A percentile compares a stretch with the other conserved stretches of the same genome.
These are phyloP conservation scores for Hiodon tergisus DNA, from an alignment of 2,113 vertebrate species.

Conservation along the genomic window DNA sequence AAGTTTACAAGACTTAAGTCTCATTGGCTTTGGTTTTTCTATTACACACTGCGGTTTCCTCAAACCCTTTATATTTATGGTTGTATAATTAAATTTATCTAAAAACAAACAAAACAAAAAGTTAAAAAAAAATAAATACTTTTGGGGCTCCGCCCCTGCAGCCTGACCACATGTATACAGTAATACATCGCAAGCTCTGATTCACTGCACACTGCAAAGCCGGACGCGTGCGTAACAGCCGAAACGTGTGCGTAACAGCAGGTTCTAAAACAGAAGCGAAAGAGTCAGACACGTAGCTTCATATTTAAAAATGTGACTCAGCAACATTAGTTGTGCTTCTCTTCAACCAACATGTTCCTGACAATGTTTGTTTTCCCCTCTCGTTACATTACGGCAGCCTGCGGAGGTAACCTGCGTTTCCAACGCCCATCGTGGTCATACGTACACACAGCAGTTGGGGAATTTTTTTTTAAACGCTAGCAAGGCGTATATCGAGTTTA, in stretches of 20 bases:
- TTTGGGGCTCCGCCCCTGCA: constrained; percentile 85
- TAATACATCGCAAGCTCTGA: constrained; percentile 72
- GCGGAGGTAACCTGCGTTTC: constrained; percentile 43
- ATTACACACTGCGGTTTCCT: constrained; percentile 72
- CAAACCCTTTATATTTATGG: constrained; percentile 52
- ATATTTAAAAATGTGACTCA: constrained; percentile 46
- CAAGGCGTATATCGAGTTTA: background rate
- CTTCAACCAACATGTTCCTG: constrained; percentile 64
- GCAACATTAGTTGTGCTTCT: constrained; percentile 73
- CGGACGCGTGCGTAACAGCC: constrained; percentile 42
- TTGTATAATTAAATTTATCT: constrained; percentile 46
- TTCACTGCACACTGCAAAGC: constrained; percentile 65
- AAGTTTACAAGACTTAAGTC: constrained; percentile 63
- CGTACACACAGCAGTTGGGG: constrained; percentile 1
- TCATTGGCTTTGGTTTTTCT: constrained; percentile 66
- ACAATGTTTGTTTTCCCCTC: constrained; percentile 48
- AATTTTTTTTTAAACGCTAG: background rate
- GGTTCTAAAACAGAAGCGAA: constrained; percentile 57
- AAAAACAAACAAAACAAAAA: constrained; percentile 18
- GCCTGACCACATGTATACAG: constrained; percentile 80
- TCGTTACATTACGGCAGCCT: constrained; percentile 45
- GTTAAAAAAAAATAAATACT: constrained; percentile 44
- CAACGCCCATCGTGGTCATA: constrained; percentile 45
- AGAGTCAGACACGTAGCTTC: constrained; percentile 52
- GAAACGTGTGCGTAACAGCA: constrained; percentile 60